A percentile compares a stretch with the other conserved stretches of the same genome.
Conservation (phyloP, 2,797 vertebrate genomes). For the Anniella stebbinsi region DNA sequence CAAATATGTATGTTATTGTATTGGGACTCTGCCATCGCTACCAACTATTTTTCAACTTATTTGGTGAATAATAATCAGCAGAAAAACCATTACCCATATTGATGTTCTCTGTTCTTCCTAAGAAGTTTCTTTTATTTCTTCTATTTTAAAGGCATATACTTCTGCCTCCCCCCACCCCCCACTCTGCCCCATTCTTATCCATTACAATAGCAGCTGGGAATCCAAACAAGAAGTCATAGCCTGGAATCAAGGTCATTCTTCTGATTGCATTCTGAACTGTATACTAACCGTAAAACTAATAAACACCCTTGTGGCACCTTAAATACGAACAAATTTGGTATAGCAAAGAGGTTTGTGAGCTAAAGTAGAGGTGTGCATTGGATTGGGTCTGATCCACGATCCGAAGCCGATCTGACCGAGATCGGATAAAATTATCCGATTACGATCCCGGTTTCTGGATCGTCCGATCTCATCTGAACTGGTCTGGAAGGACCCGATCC, state of each 20-base stretch:
- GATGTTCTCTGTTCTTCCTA: background rate
- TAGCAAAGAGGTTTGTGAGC: too few relatives aligned
- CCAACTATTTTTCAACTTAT: background rate
- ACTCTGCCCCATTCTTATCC: background rate
- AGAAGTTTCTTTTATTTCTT: background rate
- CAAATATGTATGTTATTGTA: background rate
- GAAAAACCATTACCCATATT: too few relatives aligned
- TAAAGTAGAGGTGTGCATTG: too few relatives aligned
- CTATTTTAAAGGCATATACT: background rate
- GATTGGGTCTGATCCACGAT: too few relatives aligned
- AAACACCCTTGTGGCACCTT: background rate
- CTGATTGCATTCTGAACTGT: background rate
- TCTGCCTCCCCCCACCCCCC: too few relatives aligned
- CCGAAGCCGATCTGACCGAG: too few relatives aligned
- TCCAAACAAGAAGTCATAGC: background rate
- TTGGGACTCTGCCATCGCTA: conserved; percentile 3
- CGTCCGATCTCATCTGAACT: too few relatives aligned
- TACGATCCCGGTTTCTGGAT: too few relatives aligned
- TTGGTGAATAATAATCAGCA: conserved; percentile 14
- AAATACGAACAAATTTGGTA: background rate
- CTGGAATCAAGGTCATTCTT: background rate
- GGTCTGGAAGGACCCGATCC: too few relatives aligned
- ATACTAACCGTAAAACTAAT: background rate
- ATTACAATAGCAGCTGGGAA: background rate
- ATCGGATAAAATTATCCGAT: too few relatives aligned